Conservation (phyloP, 2,113 vertebrate genomes). For the Rallus limicola region DNA sequence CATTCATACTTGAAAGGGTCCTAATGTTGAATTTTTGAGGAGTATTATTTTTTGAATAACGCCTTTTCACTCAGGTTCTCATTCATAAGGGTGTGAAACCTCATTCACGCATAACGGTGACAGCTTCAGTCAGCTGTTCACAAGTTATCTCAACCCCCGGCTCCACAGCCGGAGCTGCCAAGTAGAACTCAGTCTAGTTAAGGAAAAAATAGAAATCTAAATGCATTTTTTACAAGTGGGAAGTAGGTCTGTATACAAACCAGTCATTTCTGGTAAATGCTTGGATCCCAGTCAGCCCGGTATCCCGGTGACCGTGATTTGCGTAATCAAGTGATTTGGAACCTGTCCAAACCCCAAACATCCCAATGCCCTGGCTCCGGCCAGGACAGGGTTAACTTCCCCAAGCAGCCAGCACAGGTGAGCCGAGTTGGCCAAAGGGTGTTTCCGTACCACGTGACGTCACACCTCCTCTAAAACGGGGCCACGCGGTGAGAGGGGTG, state of each 20-base stretch:
- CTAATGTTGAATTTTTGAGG: neutral
- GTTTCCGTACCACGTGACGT: too few relatives aligned
- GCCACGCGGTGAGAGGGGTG: too few relatives aligned
- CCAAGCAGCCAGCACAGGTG: too few relatives aligned
- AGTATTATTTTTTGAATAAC: neutral
- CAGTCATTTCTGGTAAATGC: neutral
- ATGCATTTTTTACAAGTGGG: neutral
- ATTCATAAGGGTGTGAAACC: neutral
- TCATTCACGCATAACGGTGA: neutral
- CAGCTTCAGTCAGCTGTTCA: neutral
- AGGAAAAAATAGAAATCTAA: neutral
- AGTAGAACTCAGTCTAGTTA: neutral
- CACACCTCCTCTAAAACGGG: too few relatives aligned
- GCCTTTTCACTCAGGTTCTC: neutral
- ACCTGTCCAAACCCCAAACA: neutral
- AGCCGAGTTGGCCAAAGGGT: too few relatives aligned
- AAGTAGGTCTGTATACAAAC: neutral
- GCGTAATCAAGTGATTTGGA: neutral
- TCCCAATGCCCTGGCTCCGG: too few relatives aligned
- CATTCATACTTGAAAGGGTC: neutral
- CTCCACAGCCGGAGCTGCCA: neutral
- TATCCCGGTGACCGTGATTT: neutral
- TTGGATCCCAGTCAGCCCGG: neutral
- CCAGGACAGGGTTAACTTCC: too few relatives aligned
- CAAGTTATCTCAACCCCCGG: neutral